phyloP scores from a whole-genome alignment of 2,888 invertebrate species.

The Cephus nigrinus region DNA sequence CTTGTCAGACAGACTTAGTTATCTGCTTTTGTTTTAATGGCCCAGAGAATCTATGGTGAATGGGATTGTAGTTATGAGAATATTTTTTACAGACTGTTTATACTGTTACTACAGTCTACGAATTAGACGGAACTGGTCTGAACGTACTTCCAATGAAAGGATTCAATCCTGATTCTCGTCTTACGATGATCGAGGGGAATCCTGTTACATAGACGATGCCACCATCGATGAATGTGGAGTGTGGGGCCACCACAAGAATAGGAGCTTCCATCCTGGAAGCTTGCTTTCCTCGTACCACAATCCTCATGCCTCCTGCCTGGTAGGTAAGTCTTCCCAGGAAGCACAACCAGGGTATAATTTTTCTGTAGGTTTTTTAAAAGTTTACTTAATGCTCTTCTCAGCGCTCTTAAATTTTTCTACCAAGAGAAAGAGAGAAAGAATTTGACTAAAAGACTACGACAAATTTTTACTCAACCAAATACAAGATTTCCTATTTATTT shows the following conservation, averaged over 20 bases:
- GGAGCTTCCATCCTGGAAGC: conserved; percentile 84
- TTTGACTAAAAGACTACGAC: background rate
- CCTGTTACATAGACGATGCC: conserved; percentile 85
- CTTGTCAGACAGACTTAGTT: background rate
- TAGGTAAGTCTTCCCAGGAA: conserved; percentile 80
- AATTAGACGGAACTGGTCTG: conserved; percentile 5
- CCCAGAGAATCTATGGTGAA: conserved; percentile 26
- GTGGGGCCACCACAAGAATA: conserved; percentile 87
- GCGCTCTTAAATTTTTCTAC: conserved; percentile 2
- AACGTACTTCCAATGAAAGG: conserved; percentile 90
- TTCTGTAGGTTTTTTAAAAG: conserved; percentile 51
- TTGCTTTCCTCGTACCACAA: conserved; percentile 81
- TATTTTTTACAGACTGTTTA: conserved; percentile 3
- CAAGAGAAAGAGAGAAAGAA: background rate
- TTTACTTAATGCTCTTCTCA: background rate
- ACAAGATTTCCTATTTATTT: background rate
- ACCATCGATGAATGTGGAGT: conserved; percentile 90
- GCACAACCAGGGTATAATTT: conserved; percentile 74
- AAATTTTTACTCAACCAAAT: background rate
- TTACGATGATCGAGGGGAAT: conserved; percentile 86
- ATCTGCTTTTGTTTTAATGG: background rate
- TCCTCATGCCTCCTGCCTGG: conserved; percentile 81
- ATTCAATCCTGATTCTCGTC: conserved; percentile 82
- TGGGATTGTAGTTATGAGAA: conserved; percentile 22
- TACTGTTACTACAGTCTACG: background rate